Percentiles rank a stretch among this genome's conserved stretches.
Evolutionary conservation across 2,797 vertebrate genomes (phyloP).

Genomic region (Mormyrus hasselquistii): DNA sequence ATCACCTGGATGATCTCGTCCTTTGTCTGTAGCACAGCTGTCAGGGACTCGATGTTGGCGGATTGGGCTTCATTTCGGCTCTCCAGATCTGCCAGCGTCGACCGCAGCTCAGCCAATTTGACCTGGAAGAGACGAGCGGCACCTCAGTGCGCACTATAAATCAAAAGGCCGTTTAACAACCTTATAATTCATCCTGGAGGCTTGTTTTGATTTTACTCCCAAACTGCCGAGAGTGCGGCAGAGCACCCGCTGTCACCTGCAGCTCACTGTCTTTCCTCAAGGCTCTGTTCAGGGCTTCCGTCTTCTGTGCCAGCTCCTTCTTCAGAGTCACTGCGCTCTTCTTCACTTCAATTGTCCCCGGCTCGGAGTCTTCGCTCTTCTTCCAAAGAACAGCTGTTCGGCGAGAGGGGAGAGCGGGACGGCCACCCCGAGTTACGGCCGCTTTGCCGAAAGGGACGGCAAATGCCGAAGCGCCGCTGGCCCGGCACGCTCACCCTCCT

Average conservation of each 20-base stretch:
- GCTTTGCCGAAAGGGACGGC: background rate
- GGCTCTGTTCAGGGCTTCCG: constrained; percentile 61
- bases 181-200: background rate
- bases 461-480: too few species aligned
- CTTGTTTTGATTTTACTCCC: background rate
- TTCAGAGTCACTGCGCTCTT: constrained; percentile 57
- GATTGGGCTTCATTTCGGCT: constrained; percentile 52
- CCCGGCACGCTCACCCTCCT: constrained; percentile 50
- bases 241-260: constrained; percentile 49
- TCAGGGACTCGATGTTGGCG: constrained; percentile 59
- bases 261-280: constrained; percentile 68
- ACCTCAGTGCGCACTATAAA: background rate
- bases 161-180: background rate
- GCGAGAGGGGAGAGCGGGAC: background rate
- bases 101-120: constrained; percentile 54
- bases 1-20: constrained; percentile 67
- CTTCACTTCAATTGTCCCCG: constrained; percentile 47
- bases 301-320: constrained; percentile 64
- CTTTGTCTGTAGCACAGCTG: constrained; percentile 60
- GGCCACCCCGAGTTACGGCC: background rate
- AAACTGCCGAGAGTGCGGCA: background rate
- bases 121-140: constrained; percentile 1
- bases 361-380: constrained; percentile 50
- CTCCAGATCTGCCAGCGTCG: constrained; percentile 55
- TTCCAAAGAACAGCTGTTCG: constrained; percentile 54